These are phyloP conservation scores for Pluvialis apricaria DNA, from an alignment of 2,113 vertebrate species.

Conservation along the genomic window DNA sequence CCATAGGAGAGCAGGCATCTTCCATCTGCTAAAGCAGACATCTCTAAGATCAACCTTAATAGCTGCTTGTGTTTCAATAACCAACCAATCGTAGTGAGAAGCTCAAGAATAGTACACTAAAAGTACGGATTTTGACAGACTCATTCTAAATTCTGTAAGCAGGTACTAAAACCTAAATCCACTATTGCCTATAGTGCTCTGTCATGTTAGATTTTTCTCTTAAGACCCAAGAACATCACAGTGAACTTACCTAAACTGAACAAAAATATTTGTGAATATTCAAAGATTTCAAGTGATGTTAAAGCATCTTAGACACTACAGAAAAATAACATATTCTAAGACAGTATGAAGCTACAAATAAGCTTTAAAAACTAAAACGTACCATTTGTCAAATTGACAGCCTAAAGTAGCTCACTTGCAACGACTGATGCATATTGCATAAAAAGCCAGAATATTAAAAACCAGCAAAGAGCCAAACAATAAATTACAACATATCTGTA, in stretches of 20 bases:
- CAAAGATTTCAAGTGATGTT: neutral
- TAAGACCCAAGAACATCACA: neutral
- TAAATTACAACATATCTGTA: neutral
- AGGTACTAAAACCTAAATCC: neutral
- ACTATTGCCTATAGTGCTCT: neutral
- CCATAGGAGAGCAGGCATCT: neutral
- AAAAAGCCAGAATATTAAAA: slow-evolving; percentile 26
- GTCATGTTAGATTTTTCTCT: neutral
- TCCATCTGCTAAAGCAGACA: neutral
- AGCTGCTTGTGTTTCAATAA: neutral
- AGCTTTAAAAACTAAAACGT: slow-evolving; percentile 13
- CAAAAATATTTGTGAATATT: slow-evolving; percentile 11
- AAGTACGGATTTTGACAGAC: neutral
- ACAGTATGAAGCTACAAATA: neutral
- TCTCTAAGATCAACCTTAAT: neutral
- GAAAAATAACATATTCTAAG: neutral
- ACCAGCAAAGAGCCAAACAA: neutral
- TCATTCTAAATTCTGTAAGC: neutral
- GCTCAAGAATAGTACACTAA: neutral
- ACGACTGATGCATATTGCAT: neutral
- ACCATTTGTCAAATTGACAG: slow-evolving; percentile 46
- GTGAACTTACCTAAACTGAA: neutral
- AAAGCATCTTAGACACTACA: neutral
- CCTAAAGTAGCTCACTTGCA: neutral
- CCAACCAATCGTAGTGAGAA: neutral